Percentiles rank a stretch among this genome's conserved stretches.
Conservation (phyloP, 2,797 vertebrate genomes). For the Cottoperca gobio region DNA sequence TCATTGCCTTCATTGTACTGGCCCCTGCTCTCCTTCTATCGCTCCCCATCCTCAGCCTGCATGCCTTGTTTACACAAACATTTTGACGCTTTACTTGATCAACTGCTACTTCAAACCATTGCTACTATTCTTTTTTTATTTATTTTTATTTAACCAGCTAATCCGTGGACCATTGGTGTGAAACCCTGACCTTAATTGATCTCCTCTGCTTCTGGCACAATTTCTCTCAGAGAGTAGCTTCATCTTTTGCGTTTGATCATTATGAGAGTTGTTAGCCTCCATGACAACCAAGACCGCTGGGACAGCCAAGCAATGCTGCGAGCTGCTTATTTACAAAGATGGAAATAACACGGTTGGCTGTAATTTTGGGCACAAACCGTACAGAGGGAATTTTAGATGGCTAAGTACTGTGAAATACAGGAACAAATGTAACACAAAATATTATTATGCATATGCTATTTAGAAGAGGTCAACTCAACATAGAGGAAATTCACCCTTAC, state of each 20-base stretch:
- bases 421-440: conserved; percentile 35
- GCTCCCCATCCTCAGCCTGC: conserved; percentile 10
- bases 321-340: conserved; percentile 73
- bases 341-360: conserved; percentile 63
- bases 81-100: conserved; percentile 50
- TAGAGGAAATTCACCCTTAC: conserved; percentile 20
- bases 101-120: conserved; percentile 48
- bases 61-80: conserved; percentile 42
- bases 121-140: conserved; percentile 1
- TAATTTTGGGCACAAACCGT: conserved; percentile 58
- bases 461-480: conserved; percentile 32
- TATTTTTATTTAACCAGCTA: conserved; percentile 33
- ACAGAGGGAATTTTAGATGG: conserved; percentile 55
- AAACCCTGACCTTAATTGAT: conserved; percentile 75
- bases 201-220: conserved; percentile 53
- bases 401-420: conserved; percentile 42
- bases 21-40: neutral
- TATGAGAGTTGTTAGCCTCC: conserved; percentile 79
- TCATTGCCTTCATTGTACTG: conserved; percentile 25
- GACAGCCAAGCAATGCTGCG: conserved; percentile 51
- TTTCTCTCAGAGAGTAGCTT: conserved; percentile 62
- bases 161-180: conserved; percentile 52
- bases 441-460: conserved; percentile 16
- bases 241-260: conserved; percentile 76
- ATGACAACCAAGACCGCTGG: conserved; percentile 77